Base-by-base conservation (phyloP, 1,140 invertebrate species). In the Muscidifurax raptorellus region DNA sequence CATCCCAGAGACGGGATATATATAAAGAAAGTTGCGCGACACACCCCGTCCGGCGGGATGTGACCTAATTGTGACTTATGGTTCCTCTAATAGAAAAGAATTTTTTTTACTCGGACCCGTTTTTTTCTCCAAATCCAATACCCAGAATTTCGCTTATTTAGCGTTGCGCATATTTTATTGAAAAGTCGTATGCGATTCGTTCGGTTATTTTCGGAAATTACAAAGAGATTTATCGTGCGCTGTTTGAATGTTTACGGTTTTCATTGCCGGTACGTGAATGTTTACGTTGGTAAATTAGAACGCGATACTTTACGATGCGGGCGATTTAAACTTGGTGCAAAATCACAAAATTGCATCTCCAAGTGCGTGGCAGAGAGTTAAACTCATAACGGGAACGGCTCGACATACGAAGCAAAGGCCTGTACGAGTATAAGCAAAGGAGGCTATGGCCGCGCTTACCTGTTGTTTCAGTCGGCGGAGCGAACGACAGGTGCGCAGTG, bases 21-120 rank as follows among this genome's bases (percentile, higher is more conserved):
- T 72, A 80, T 64, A 85, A 82, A 83, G 59, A 84, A 80, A 86
- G 79, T 75, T 83, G 77, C 12, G 69, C 40, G 88, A 76, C 90
- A 80, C 89, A 89, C 90, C 90, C 89, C 79, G 79, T 80, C 78
- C 69, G 66, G 83, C 84, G 69, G 81, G 66, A 86, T 84, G 80
- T 89, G 88, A 90, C 89, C 89, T 91, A 90, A 91, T 91, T 91
- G 90, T 91, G 90, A 91, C 90, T 91, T 91, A 90, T 91, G 89
- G 90, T 88, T 85, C 86, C 84, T 89, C 88, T 90, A 90, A 90
- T 89, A 90, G 88, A 88, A 87, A 79, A 84, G 86, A 84, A 87
- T 85, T 86, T 85, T 84, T 72, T 75, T 78, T 69, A 25, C 40
- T 83, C 27, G n/a, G 66, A 78, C 15, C n/a, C n/a, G n/a, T n/a